phyloP scores from a whole-genome alignment of 2,797 vertebrate genomes.

The Myripristis murdjan region DNA sequence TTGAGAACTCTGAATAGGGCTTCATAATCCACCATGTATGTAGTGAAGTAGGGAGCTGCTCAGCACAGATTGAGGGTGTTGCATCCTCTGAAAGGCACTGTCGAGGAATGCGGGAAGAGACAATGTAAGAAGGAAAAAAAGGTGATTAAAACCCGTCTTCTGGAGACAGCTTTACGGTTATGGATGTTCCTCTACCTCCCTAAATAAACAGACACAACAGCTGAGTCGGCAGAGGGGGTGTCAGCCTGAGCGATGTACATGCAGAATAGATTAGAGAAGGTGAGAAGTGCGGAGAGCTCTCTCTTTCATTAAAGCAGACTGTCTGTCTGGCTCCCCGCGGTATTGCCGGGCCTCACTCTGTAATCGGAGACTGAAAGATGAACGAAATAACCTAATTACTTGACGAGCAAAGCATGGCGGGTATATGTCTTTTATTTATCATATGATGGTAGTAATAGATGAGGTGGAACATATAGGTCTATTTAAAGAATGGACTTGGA shows the following conservation, averaged over 20 bases:
- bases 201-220: constrained; percentile 70
- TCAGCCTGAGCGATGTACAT: constrained; percentile 53
- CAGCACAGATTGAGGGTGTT: constrained; percentile 79
- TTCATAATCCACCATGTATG: constrained; percentile 19
- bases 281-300: constrained; percentile 63
- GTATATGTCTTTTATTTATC: constrained; percentile 47
- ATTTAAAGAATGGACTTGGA: constrained; percentile 39
- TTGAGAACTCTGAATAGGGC: constrained; percentile 4
- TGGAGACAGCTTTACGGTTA: constrained; percentile 74
- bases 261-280: constrained; percentile 65
- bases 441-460: constrained; percentile 30
- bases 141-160: constrained; percentile 54
- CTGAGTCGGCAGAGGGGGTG: constrained; percentile 64
- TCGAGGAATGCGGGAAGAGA: constrained; percentile 48
- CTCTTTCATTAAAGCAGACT: constrained; percentile 60
- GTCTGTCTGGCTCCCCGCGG: constrained; percentile 44
- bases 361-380: constrained; percentile 68
- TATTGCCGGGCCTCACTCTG: constrained; percentile 21
- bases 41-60: constrained; percentile 6
- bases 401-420: constrained; percentile 68
- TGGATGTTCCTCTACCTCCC: constrained; percentile 61
- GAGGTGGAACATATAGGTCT: constrained; percentile 13
- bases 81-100: constrained; percentile 28
- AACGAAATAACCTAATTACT: constrained; percentile 64
- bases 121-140: constrained; percentile 46